Base-by-base conservation (phyloP, 2,113 vertebrate species). In the Bubo scandiacus region DNA sequence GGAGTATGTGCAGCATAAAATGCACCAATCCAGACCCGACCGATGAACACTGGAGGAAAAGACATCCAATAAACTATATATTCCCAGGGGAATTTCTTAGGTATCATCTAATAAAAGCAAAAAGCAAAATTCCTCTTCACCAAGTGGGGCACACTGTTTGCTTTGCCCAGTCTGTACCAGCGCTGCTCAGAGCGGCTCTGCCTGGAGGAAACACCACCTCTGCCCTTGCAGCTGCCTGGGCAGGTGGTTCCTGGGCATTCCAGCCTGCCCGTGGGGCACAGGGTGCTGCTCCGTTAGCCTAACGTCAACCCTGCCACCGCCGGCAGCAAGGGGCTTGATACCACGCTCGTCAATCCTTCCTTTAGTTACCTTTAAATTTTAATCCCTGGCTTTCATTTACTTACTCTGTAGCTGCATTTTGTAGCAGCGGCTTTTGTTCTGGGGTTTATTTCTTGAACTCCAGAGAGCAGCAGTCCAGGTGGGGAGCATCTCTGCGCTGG, bases 141-240 rank as follows among this genome's bases (percentile, higher is more conserved):
- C 1, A 3, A 23, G 30, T 2, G 8, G 15, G 29, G 47, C 15
- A 34, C 40, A 40, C 10, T 4, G 40, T 14, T 36, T 55, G 26
- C 72, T 57, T 14, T 42, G 34, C 27, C n/a, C 5, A 9, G 7
- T 32, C 29, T 30, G 51, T 43, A 23, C 49, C 4, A 2, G 68
- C 0, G 0, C 27, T 40, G 63, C 55, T 34, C 43, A 3, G 23
- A 43, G 45, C 0, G 0, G n/a, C 43, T 80, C 47, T 57, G 40
- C 34, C 51, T 20, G 2, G 10, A 88, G 45, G 49, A n/a, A 43
- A 17, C 0, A 1, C 6, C 61, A 30, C 13, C 21, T 62, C 2
- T 38, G 79, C 40, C 38, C 59, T 6, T 0, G 1, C 66, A 71
- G 75, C 22, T n/a, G n/a, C 74, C 32, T 0, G 29, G 40, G 5